phyloP scores from a whole-genome alignment of 2,113 vertebrate genomes.

The Hydropotes inermis region DNA sequence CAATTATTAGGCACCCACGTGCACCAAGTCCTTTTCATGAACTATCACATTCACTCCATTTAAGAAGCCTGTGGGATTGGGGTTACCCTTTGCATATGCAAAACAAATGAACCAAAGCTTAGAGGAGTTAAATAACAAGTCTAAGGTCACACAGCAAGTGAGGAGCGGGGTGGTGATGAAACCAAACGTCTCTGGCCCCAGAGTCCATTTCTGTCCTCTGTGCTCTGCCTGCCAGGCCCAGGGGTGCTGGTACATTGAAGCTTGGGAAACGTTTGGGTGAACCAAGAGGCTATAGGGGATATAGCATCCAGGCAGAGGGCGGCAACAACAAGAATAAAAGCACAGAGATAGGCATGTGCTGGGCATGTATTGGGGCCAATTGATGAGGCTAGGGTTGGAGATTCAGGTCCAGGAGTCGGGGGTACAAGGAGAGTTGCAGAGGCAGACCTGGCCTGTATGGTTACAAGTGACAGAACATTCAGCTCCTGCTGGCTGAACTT shows the following conservation, averaged over 20 bases:
- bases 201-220: not conserved
- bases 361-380: not conserved
- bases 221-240: not conserved
- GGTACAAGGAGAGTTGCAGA: fast-evolving
- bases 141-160: not conserved
- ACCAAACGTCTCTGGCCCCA: not conserved
- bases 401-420: not conserved
- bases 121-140: not conserved
- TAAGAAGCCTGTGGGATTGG: not conserved
- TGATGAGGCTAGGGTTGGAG: fast-evolving
- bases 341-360: fast-evolving
- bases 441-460: not conserved
- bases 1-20: not conserved
- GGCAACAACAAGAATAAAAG: not conserved
- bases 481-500: not conserved
- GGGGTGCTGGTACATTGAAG: not conserved
- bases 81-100: fast-evolving
- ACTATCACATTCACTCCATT: not conserved
- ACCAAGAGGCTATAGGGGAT: not conserved
- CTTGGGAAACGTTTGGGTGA: not conserved
- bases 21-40: not conserved
- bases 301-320: not conserved
- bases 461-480: not conserved
- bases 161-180: not conserved
- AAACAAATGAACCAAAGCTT: fast-evolving